These are phyloP conservation scores for Teinopalpus imperialis DNA, from an alignment of 2,888 invertebrate species.

Conservation along the genomic window DNA sequence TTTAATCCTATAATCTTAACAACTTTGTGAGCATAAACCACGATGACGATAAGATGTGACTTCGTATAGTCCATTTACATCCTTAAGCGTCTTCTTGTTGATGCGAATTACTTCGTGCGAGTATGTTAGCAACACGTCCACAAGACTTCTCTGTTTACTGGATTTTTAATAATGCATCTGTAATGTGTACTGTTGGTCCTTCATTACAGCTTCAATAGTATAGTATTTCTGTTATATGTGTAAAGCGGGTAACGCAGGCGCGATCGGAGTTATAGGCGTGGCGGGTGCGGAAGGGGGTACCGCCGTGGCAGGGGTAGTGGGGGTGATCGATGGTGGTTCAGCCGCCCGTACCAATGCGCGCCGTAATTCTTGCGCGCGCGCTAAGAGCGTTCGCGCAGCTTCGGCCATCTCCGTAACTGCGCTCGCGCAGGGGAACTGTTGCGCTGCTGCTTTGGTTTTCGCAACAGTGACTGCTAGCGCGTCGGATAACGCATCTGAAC, in stretches of 20 bases:
- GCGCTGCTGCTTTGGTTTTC: slow-evolving; percentile 94
- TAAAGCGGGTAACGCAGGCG: slow-evolving; percentile 60
- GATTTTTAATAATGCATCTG: too few relatives aligned
- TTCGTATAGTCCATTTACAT: too few relatives aligned
- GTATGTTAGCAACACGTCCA: too few relatives aligned
- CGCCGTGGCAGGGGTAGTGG: slow-evolving; percentile 55
- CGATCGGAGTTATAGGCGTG: slow-evolving; percentile 63
- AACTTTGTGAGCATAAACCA: too few relatives aligned
- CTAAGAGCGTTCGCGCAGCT: slow-evolving; percentile 92
- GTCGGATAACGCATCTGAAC: slow-evolving; percentile 91
- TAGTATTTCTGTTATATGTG: slow-evolving; percentile 63
- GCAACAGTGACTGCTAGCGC: slow-evolving; percentile 91
- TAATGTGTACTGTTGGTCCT: too few relatives aligned
- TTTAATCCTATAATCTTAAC: too few relatives aligned
- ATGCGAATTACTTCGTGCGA: too few relatives aligned
- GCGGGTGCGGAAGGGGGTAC: slow-evolving; percentile 57
- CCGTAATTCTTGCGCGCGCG: slow-evolving; percentile 91
- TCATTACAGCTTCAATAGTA: too few relatives aligned
- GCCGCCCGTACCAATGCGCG: slow-evolving; percentile 87
- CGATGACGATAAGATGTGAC: too few relatives aligned
- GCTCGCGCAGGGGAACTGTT: slow-evolving; percentile 94
- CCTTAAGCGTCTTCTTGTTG: too few relatives aligned
- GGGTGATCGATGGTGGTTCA: slow-evolving; percentile 59
- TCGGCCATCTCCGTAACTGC: slow-evolving; percentile 97
- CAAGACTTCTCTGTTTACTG: too few relatives aligned